Evolutionary conservation across 2,888 invertebrate genomes (phyloP), one percentile per base, ranked within the genome.

Genomic region (Ariolimax columbianus): DNA sequence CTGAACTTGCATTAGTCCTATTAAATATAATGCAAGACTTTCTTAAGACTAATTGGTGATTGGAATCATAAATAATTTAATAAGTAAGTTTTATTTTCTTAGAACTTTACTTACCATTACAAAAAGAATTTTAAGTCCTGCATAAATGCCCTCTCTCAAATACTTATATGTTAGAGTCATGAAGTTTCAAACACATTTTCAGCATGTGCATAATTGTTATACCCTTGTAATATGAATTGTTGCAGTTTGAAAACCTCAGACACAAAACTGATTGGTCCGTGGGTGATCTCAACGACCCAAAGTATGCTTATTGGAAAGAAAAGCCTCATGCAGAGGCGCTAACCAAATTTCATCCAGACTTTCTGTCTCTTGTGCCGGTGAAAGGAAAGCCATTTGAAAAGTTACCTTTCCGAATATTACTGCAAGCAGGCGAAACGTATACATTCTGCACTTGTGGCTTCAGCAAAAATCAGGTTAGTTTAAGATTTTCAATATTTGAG

Each of bases 401-500:
- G 92, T 97, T 97, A 93, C 98, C 99, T 0, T 97, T 98, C 90
- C 97, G 96, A 94, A 93, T 97, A 55, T 94, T 93, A 1, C 95
- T 97, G 72, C 95, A 96, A 93, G 95, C 95, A 92, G 96, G 96
- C 63, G 97, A 97, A 94, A 95, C 95, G 0, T 98, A 98, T 94
- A 94, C 95, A 47, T 99, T 99, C 98, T 99, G 99, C 93, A 95
- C 97, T 0, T 99, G 99, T 94, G 99, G 99, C 0, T 96, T 96
- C 89, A 98, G 98, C 87, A 97, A 97, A 92, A 96, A 94, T 40
- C 98, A 96, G 95, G 96, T 96, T 85, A 68, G 51, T 73, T 0
- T n/a, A 23, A 55, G 55, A 55, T 55, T 55, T 6, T 2, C 19
- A 55, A 23, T 11, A 7, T 17, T 19, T 55, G n/a, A n/a, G n/a